Evolutionary conservation across 2,113 vertebrate genomes (phyloP).

Genomic region (Euleptes europaea): DNA sequence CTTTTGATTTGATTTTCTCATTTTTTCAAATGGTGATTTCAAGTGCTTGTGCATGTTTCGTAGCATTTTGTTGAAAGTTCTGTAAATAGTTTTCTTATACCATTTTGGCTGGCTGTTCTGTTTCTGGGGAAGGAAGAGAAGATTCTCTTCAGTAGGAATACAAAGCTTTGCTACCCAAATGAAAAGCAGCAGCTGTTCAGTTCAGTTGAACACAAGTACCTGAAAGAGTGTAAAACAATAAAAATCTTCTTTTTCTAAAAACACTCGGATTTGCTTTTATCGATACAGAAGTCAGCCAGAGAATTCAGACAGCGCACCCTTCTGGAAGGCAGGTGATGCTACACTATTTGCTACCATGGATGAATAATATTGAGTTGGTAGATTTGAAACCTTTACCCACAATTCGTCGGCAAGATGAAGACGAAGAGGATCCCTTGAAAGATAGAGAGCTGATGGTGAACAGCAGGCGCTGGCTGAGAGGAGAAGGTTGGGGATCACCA

Average conservation of each 20-base stretch:
- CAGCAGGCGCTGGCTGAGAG: slow-evolving; percentile 92
- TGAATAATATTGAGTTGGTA: slow-evolving; percentile 98
- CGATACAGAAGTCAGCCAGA: slow-evolving; percentile 92
- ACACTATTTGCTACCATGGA: slow-evolving; percentile 96
- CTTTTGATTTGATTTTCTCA: background rate
- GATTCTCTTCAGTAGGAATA: background rate
- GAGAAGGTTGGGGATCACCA: slow-evolving; percentile 97
- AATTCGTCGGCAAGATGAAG: slow-evolving; percentile 82
- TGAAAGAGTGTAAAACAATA: background rate
- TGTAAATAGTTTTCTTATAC: background rate
- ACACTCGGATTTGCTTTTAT: slow-evolving; percentile 20
- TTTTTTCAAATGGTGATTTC: background rate
- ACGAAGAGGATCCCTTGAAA: slow-evolving; percentile 85
- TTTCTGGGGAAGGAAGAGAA: too few relatives aligned
- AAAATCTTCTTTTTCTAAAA: background rate
- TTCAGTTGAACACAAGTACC: background rate
- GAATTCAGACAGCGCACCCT: slow-evolving; percentile 95
- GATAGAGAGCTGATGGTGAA: slow-evolving; percentile 95
- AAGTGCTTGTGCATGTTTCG: background rate
- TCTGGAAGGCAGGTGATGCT: slow-evolving; percentile 96
- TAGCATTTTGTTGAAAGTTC: background rate
- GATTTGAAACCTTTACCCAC: slow-evolving; percentile 88
- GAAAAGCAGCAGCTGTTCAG: background rate
- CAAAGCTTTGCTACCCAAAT: background rate
- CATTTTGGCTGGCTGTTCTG: background rate